Evolutionary conservation across 1,140 invertebrate genomes (phyloP).

Genomic region (Nasonia vitripennis): DNA sequence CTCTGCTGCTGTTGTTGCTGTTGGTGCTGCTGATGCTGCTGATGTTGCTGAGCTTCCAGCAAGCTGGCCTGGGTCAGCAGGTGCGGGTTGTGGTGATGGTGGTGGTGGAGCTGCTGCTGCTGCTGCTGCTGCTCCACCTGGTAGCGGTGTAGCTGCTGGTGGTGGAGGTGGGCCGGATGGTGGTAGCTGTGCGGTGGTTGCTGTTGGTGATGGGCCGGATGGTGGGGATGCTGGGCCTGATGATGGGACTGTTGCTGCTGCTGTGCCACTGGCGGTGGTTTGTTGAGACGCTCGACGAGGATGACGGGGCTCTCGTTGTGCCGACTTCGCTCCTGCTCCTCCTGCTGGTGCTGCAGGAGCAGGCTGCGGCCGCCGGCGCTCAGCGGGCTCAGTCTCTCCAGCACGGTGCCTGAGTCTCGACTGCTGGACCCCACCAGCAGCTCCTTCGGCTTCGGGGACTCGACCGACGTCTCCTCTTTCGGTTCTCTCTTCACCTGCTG

Average conservation of each 20-base stretch:
- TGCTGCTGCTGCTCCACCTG: neutral
- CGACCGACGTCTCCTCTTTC: conserved; percentile 44
- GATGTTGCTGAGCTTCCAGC: conserved; percentile 48
- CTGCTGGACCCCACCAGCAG: conserved; percentile 61
- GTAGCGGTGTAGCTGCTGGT: conserved; percentile 51
- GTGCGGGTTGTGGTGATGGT: conserved; percentile 43
- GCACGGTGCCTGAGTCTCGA: conserved; percentile 70
- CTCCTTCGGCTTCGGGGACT: conserved; percentile 45
- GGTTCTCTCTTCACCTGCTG: conserved; percentile 1
- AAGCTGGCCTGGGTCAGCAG: conserved; percentile 49
- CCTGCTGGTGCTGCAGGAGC: conserved; percentile 67
- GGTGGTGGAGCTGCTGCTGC: conserved; percentile 4
- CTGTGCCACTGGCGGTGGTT: conserved; percentile 62
- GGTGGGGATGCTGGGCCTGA: conserved; percentile 53
- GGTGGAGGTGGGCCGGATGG: conserved; percentile 45
- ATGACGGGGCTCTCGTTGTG: conserved; percentile 74
- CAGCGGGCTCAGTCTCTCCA: conserved; percentile 73
- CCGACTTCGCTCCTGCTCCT: conserved; percentile 71
- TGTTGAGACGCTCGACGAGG: conserved; percentile 71
- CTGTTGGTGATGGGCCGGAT: conserved; percentile 52
- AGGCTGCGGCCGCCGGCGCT: conserved; percentile 67
- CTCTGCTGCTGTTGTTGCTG: conserved; percentile 40
- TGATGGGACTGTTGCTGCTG: conserved; percentile 51
- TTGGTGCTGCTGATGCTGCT: neutral
- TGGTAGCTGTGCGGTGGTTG: conserved; percentile 54